phyloP scores from a whole-genome alignment of 2,113 vertebrate species.

The Aix galericulata region DNA sequence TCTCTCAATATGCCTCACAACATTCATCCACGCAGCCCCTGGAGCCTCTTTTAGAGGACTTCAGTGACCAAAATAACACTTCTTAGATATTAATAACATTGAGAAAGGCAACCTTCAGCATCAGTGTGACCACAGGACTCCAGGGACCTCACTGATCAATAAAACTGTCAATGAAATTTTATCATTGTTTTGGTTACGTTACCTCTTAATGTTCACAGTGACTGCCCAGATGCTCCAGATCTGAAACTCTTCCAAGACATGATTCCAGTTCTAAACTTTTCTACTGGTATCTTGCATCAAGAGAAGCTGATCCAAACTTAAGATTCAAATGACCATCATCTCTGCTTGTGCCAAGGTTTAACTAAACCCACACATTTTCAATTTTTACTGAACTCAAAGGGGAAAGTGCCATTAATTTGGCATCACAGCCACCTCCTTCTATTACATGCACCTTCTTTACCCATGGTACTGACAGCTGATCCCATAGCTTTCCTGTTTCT shows the following conservation, averaged over 20 bases:
- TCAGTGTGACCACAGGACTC: background rate
- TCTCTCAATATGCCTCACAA: background rate
- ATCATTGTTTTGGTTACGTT: background rate
- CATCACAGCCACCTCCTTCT: background rate
- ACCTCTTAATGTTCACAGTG: background rate
- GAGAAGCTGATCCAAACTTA: background rate
- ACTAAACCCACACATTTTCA: background rate
- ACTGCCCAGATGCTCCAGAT: background rate
- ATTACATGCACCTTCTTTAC: background rate
- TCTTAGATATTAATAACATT: background rate
- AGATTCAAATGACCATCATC: background rate
- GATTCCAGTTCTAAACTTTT: background rate
- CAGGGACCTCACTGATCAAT: background rate
- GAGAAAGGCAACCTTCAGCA: background rate
- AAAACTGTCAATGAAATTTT: background rate
- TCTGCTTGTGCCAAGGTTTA: background rate
- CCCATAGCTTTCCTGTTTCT: background rate
- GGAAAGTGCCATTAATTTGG: background rate
- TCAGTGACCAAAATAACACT: background rate
- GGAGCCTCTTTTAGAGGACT: background rate
- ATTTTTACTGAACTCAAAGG: background rate
- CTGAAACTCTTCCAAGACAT: background rate
- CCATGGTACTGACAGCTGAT: background rate
- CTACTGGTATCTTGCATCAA: background rate
- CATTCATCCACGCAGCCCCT: background rate